phyloP scores from a whole-genome alignment of 2,113 vertebrate species.

The Sterrhoptilus dennistouni region DNA sequence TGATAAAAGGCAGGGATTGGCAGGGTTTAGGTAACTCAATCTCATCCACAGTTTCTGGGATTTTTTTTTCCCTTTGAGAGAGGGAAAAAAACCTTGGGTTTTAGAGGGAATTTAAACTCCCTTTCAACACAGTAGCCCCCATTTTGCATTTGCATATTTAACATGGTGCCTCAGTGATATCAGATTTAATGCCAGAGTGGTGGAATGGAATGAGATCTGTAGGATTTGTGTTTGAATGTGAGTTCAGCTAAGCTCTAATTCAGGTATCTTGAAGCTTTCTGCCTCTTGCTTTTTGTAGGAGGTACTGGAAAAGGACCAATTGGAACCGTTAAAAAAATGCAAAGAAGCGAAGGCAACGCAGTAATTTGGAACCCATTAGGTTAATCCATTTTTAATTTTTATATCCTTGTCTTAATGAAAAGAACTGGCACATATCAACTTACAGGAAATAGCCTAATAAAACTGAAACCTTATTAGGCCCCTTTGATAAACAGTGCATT shows the following conservation, averaged over 20 bases:
- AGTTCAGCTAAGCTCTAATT: neutral
- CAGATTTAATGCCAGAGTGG: neutral
- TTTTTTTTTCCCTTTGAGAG: neutral
- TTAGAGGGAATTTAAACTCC: neutral
- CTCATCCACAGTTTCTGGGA: neutral
- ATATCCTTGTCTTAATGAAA: conserved; percentile 60
- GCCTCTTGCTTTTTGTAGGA: neutral
- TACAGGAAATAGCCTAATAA: conserved; percentile 66
- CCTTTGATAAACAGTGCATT: conserved; percentile 65
- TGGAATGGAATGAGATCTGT: neutral
- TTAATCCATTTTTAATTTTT: conserved; percentile 69
- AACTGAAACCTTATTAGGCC: conserved; percentile 58
- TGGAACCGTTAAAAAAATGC: neutral
- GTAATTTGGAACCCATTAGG: conserved; percentile 60
- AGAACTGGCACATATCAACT: conserved; percentile 44
- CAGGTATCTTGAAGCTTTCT: neutral
- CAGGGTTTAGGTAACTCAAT: neutral
- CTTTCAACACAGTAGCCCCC: neutral
- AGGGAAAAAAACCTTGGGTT: neutral
- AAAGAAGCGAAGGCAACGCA: neutral
- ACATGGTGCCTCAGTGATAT: neutral
- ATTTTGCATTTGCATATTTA: neutral
- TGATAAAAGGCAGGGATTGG: neutral
- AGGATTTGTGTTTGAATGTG: neutral
- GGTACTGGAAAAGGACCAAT: neutral